Percentiles rank a stretch among this genome's conserved stretches.
phyloP scores from a whole-genome alignment of 53 echinoderm and acorn worm genomes.

The Crossaster papposus region DNA sequence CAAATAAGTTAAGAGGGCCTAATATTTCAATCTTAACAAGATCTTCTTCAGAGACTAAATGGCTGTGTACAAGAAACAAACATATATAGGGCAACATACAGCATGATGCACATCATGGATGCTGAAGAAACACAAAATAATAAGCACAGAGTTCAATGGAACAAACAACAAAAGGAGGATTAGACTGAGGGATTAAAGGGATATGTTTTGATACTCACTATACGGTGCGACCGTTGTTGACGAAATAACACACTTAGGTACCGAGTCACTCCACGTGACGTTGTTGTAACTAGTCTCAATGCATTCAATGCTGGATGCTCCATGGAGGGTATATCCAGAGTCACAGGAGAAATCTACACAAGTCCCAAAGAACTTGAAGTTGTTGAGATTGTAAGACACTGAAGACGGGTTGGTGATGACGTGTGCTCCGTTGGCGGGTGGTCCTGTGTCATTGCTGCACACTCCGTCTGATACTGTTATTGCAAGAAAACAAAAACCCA shows the following conservation, averaged over 20 bases:
- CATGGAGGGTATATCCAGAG: constrained; percentile 34
- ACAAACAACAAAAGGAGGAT: no score
- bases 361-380: constrained; percentile 51
- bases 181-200: no score
- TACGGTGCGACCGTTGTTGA: no score
- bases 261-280: constrained; percentile 4
- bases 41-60: no score
- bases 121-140: no score
- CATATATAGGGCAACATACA: no score
- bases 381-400: constrained; percentile 28
- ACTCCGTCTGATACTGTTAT: constrained; percentile 20
- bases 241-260: constrained; percentile 6
- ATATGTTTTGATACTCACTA: no score
- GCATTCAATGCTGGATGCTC: constrained; percentile 24
- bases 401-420: constrained; percentile 9
- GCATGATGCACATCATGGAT: no score
- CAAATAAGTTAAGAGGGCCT: no score
- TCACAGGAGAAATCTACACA: constrained; percentile 35
- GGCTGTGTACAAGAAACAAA: no score
- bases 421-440: constrained; percentile 23
- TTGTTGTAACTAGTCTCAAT: constrained; percentile 10
- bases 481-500: background rate
- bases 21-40: no score
- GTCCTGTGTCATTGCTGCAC: constrained; percentile 26
- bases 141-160: no score